A percentile compares a stretch with the other conserved stretches of the same genome.
Conservation (phyloP, 2,888 invertebrate species). For the Achlya flavicornis region DNA sequence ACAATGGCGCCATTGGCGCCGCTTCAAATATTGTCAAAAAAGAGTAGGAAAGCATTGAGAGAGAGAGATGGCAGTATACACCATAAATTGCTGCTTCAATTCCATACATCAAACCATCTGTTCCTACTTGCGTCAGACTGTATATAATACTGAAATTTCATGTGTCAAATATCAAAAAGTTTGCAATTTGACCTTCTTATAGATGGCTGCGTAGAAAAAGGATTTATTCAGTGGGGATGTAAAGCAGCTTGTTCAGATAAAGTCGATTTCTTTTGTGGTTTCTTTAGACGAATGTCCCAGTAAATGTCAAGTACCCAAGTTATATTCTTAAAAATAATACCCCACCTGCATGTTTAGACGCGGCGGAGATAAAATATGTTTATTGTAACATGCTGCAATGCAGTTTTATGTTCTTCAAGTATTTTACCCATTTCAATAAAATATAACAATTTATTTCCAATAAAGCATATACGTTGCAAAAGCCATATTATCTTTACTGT, state of each 20-base stretch:
- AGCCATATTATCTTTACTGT: too few species aligned
- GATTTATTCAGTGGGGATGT: not conserved
- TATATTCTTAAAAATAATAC: not conserved
- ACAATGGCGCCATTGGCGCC: too few species aligned
- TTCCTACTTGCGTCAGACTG: too few species aligned
- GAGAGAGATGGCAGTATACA: too few species aligned
- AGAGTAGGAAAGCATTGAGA: too few species aligned
- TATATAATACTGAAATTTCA: too few species aligned
- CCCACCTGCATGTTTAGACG: not conserved
- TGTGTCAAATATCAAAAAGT: not conserved
- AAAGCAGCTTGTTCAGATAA: too few species aligned
- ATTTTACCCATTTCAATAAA: not conserved
- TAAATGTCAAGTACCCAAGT: not conserved
- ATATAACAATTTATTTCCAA: too few species aligned
- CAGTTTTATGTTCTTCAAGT: not conserved
- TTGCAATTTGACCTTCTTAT: not conserved
- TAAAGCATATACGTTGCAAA: too few species aligned
- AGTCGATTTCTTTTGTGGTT: not conserved
- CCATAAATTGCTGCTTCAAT: too few species aligned
- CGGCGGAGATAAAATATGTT: not conserved
- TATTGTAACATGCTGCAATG: not conserved
- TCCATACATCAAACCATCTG: too few species aligned
- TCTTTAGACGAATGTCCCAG: not conserved
- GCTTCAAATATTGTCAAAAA: too few species aligned
- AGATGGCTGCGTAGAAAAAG: not conserved